Evolutionary conservation across 1,140 invertebrate genomes (phyloP), one percentile per base, ranked within the genome.

Genomic region (Caenorhabditis inopinata): DNA sequence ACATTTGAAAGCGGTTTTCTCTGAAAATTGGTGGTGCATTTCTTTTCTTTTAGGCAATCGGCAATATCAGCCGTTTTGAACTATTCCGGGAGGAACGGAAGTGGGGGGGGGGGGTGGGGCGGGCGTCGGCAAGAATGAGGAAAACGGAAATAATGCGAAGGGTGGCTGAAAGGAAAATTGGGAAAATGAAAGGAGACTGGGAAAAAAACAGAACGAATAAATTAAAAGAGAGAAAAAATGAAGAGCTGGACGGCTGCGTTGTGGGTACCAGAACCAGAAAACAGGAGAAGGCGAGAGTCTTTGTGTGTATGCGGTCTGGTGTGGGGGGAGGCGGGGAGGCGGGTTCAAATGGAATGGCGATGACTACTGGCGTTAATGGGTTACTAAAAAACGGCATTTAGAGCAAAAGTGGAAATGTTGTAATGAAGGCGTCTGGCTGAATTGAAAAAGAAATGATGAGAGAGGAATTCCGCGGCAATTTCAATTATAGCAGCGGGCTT

Each of bases 1-100:
- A 81, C 80, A 81, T 81, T 53, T 78, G 49, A 58, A 14, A 14
- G 23, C 0, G 6, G 23, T 62, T 62, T 62, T 6, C 16, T 23
- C 25, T 62, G 25, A n/a, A 62, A 32, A n/a, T n/a, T n/a, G n/a
- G n/a, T n/a, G n/a, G n/a, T n/a, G n/a, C n/a, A n/a, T n/a, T n/a
- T n/a, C n/a, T n/a, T n/a, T n/a, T n/a, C n/a, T n/a, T n/a, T n/a
- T n/a, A n/a, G n/a, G n/a, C n/a, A n/a, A n/a, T n/a, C n/a, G n/a
- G n/a, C n/a, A n/a, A n/a, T n/a, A n/a, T n/a, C n/a, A n/a, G n/a
- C n/a, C n/a, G n/a, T n/a, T n/a, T n/a, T n/a, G n/a, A n/a, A n/a
- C n/a, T n/a, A n/a, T n/a, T n/a, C n/a, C n/a, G n/a, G n/a, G n/a
- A n/a, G n/a, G n/a, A n/a, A n/a, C n/a, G n/a, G n/a, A n/a, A n/a